These are phyloP conservation scores for Cydia splendana DNA, from an alignment of 1,140 invertebrate genomes.

Conservation along the genomic window DNA sequence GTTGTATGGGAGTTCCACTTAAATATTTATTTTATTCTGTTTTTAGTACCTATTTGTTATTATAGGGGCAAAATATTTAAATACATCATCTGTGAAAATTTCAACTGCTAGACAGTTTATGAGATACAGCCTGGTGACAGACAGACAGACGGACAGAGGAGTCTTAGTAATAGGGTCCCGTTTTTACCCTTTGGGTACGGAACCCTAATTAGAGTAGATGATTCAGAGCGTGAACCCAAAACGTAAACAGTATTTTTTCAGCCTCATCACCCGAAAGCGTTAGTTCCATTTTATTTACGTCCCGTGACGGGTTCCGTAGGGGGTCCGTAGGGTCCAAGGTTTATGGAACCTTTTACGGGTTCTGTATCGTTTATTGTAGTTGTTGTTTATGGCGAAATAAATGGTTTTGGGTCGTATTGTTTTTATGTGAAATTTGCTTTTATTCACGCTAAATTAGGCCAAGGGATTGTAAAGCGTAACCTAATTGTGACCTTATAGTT, in stretches of 20 bases:
- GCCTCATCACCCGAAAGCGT: constrained; percentile 16
- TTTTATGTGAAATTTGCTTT: constrained; percentile 30
- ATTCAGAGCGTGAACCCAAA: not conserved
- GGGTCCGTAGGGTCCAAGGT: constrained; percentile 7
- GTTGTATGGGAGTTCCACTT: no score
- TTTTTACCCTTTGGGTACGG: no score
- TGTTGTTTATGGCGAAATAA: constrained; percentile 29
- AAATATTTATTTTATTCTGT: no score
- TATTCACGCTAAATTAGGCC: constrained; percentile 19
- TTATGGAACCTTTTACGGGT: constrained; percentile 27
- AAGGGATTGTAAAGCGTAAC: constrained; percentile 22
- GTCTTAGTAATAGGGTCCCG: no score
- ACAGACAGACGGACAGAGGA: no score
- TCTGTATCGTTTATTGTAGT: constrained; percentile 30
- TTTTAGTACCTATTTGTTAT: no score
- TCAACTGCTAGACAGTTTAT: no score
- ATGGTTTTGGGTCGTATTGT: constrained; percentile 17
- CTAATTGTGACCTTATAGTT: not conserved
- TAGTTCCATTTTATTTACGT: constrained; percentile 23
- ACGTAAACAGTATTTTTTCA: not conserved
- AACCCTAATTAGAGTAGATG: not conserved
- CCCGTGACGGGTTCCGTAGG: not conserved
- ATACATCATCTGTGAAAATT: no score
- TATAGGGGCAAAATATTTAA: no score
- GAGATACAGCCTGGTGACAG: no score